Evolutionary conservation across 2,888 invertebrate genomes (phyloP), one percentile per base, ranked within the genome.

Genomic region (Malachius bipustulatus): DNA sequence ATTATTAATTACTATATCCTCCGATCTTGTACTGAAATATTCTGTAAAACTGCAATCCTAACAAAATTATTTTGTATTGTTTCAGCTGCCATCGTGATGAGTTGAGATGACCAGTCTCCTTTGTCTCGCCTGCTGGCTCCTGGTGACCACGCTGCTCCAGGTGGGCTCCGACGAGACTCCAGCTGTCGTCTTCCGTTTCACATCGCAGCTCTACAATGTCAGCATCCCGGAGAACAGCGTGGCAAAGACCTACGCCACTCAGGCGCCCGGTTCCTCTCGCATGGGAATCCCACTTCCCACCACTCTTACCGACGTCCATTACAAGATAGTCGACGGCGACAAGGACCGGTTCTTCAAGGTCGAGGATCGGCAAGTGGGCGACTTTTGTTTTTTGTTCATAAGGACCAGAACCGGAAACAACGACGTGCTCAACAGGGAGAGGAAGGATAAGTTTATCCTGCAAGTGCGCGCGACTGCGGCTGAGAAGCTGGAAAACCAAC

Each of bases 191-290:
- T 76, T 85, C 59, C 71, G 68, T 46, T 93, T 94, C 66, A 73
- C 79, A 10, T 70, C 71, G 49, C 59, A 71, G 26, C 60, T 71
- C 14, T 94, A 91, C 73, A 90, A 91, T 70, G 82, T 84, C 53
- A 82, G 80, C 58, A 82, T 94, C 54, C 79, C 84, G 38, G 97
- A 97, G 65, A 93, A 94, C 68, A 87, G 87, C 50, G 72, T 85
- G 40, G 85, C 87, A 40, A 87, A 87, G 62, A 85, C 87, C n/a
- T 85, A 82, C 64, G 82, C 80, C 28, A 69, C 69, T 41, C 77
- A 82, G 45, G 67, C 71, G 39, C 71, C 77, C 24, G 77, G 73
- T 44, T 79, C 82, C 48, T 75, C 78, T 36, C 76, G 78, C 48
- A 84, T 90, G 71, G 94, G 93, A 41, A 79, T 93, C 44, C 66